Conservation (phyloP, 2,797 vertebrate genomes). For the Gouania willdenowi region DNA sequence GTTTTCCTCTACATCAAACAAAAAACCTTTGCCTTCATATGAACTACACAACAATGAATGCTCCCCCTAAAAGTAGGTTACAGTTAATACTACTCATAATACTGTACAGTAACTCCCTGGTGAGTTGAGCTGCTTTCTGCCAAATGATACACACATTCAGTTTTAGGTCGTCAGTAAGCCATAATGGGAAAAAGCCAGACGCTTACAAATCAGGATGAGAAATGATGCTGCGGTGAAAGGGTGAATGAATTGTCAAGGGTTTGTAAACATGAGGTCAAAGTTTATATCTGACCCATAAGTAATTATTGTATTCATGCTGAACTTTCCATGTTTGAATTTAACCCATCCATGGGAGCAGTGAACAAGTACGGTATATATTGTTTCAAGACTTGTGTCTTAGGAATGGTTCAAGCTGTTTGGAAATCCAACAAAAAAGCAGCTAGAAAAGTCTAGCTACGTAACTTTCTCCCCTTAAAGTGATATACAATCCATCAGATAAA, state of each 20-base stretch:
- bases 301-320: slow-evolving; percentile 7
- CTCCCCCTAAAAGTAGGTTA: background rate
- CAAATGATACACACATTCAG: slow-evolving; percentile 33
- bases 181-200: slow-evolving; percentile 12
- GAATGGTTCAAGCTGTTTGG: slow-evolving; percentile 36
- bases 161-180: slow-evolving; percentile 36
- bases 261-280: too few species aligned
- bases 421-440: too few species aligned
- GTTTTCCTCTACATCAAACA: slow-evolving; percentile 5
- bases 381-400: slow-evolving; percentile 23
- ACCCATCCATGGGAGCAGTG: slow-evolving; percentile 1
- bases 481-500: too few species aligned
- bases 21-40: slow-evolving; percentile 19
- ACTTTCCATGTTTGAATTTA: slow-evolving; percentile 2
- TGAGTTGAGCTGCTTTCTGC: slow-evolving; percentile 25
- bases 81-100: slow-evolving; percentile 4
- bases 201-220: slow-evolving; percentile 22
- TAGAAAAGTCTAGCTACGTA: slow-evolving; percentile 23
- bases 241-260: too few species aligned
- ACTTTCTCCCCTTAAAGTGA: slow-evolving; percentile 8
- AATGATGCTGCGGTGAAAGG: slow-evolving; percentile 40
- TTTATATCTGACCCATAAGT: too few species aligned
- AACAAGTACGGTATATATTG: too few species aligned
- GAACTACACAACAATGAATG: slow-evolving; percentile 33
- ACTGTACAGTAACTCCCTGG: slow-evolving; percentile 24